Evolutionary conservation across 2,797 vertebrate species (phyloP), one percentile per base, ranked within the genome.

Genomic region (Sitta carolinensis): DNA sequence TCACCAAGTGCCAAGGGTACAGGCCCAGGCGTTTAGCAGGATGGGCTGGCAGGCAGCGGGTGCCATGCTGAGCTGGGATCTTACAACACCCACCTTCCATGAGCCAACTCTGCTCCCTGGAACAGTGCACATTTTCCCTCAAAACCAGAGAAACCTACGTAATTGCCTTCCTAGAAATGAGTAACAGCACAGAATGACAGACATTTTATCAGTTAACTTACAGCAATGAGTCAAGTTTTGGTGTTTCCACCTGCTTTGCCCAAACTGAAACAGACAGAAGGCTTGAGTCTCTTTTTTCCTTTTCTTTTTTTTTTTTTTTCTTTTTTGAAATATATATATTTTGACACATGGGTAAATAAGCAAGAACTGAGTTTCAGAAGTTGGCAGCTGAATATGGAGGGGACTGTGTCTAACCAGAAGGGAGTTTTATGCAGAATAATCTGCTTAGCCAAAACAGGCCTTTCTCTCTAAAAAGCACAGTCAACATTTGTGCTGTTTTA

Each of bases 41-140:
- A 47, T 20, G 13, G 34, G 13, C 29, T 45, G 21, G 32, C 27
- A 29, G 23, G 48, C 21, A 58, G 23, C 0, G 0, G 38, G 25
- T 32, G 16, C 0, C 0, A 20, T 21, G 40, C 7, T 84, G 8
- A 62, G 50, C 19, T n/a, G 51, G 25, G 9, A n/a, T 87, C 52
- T 85, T 50, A 45, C 27, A 79, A 29, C 55, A 52, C 7, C 2
- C 14, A 63, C 11, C 62, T 84, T 62, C 58, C 69, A 30, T 0
- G 3, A 84, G 58, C n/a, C 58, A 90, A 0, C 9, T 52, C 38
- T 32, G 6, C 5, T 70, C 19, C 30, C 34, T n/a, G 38, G 29
- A 87, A 70, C 63, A 73, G 40, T 8, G 0, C 16, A 69, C 8
- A 7, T 62, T 88, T 81, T 81, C 79, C 54, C 79, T 84, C 2